Conservation (phyloP, 2,797 vertebrate genomes). For the Melanogrammus aeglefinus region DNA sequence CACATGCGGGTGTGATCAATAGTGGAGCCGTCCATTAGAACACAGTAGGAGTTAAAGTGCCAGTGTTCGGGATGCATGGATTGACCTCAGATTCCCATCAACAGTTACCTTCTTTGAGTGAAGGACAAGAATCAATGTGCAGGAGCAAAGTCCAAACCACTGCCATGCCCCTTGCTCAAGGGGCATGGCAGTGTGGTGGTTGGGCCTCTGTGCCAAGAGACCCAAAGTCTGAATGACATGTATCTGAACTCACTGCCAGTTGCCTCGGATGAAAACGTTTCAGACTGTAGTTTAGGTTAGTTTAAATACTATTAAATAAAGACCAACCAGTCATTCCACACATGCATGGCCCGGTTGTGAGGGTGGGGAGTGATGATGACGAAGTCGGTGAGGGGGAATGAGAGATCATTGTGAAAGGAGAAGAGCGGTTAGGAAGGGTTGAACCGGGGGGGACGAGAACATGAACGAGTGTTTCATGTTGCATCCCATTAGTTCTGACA, state of each 20-base stretch:
- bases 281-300: background rate
- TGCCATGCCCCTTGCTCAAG: too few species aligned
- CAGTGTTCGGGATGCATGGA: constrained; percentile 9
- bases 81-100: constrained; percentile 32
- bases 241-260: background rate
- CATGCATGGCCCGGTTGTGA: background rate
- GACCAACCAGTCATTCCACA: background rate
- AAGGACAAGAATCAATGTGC: background rate
- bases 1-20: constrained; percentile 29
- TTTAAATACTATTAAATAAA: background rate
- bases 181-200: too few species aligned
- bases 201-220: too few species aligned
- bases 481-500: background rate
- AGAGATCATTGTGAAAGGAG: constrained; percentile 28
- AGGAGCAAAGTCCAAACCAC: background rate
- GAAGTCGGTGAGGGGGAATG: background rate
- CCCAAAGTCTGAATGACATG: background rate
- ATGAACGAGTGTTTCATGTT: background rate
- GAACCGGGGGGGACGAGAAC: background rate
- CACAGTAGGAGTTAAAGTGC: constrained; percentile 11
- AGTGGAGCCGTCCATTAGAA: constrained; percentile 37
- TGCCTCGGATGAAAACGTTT: background rate
- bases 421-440: background rate
- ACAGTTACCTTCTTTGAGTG: constrained; percentile 22
- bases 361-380: constrained; percentile 10